Conservation (phyloP, 2,797 vertebrate species). For the Sebastes umbrosus region DNA sequence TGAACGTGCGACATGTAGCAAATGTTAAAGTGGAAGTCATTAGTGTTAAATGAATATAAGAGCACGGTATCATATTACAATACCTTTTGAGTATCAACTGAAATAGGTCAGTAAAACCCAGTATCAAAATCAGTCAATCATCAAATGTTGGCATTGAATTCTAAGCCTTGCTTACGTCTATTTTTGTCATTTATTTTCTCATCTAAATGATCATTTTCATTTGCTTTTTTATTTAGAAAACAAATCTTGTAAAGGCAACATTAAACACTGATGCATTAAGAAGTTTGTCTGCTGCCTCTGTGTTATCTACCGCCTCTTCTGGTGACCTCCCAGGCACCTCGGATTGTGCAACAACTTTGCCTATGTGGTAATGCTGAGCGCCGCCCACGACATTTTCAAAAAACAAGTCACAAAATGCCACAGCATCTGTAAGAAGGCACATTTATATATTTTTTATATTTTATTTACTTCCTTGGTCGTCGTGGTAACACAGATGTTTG, state of each 20-base stretch:
- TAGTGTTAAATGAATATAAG: not conserved
- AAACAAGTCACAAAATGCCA: conserved; percentile 78
- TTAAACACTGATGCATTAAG: not conserved
- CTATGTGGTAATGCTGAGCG: conserved; percentile 93
- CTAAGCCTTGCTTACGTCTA: too few relatives aligned
- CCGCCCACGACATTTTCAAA: conserved; percentile 89
- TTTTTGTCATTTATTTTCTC: not conserved
- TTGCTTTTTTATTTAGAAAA: not conserved
- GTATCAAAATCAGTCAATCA: not conserved
- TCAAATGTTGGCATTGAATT: not conserved
- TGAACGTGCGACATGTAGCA: not conserved
- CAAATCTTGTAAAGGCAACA: not conserved
- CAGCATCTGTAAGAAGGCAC: conserved; percentile 65
- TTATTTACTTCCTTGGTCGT: not conserved
- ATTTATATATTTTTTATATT: not conserved
- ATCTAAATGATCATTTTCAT: too few relatives aligned
- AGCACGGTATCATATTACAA: not conserved
- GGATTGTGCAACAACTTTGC: conserved; percentile 93
- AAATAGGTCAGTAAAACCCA: too few relatives aligned
- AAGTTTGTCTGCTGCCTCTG: not conserved
- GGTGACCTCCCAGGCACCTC: conserved; percentile 73
- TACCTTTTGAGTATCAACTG: too few relatives aligned
- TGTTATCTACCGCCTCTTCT: not conserved
- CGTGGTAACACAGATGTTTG: too few relatives aligned
- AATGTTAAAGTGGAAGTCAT: not conserved